Evolutionary conservation across 2,113 vertebrate genomes (phyloP), one percentile per base, ranked within the genome.

Genomic region (Tilapia sparmanii): DNA sequence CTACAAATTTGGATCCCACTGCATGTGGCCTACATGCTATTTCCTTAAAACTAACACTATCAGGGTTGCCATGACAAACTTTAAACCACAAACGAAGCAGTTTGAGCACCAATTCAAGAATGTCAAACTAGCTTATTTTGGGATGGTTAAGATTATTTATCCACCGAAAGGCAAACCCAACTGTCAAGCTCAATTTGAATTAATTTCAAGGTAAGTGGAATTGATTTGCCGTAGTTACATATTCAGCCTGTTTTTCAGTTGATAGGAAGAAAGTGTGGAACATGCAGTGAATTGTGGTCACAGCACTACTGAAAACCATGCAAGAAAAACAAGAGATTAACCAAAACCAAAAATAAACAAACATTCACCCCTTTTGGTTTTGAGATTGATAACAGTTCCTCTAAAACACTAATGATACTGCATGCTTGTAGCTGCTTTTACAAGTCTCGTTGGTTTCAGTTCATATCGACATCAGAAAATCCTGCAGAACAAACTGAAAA

Each of bases 21-120:
- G 81, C 85, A 81, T 35, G 91, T 31, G 93, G 82, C 89, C 87
- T 91, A 90, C 83, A 90, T 92, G 89, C 85, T 73, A 54, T 90
- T 90, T 78, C 54, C 79, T 89, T 22, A 31, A 76, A 86, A 57
- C 33, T 19, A 38, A 66, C 83, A 55, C 35, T 13, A 86, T 83
- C 42, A 54, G 53, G 13, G 89, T 71, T 87, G 63, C 79, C 83
- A 82, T 89, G 92, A 86, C 82, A 80, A 73, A 88, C 42, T 86
- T 59, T 15, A 80, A 33, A 86, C 83, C 71, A 71, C 87, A 87
- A 35, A 2, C 1, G 26, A 68, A 57, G 54, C 80, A 6, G 66
- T n/a, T 16, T 26, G 80, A 88, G 73, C 52, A 38, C 5, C 26
- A 19, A 54, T n/a, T 68, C 8, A 66, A 57, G 15, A 40, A 82